Conservation (phyloP, 2,113 vertebrate genomes). For the Sceloporus tristichus region DNA sequence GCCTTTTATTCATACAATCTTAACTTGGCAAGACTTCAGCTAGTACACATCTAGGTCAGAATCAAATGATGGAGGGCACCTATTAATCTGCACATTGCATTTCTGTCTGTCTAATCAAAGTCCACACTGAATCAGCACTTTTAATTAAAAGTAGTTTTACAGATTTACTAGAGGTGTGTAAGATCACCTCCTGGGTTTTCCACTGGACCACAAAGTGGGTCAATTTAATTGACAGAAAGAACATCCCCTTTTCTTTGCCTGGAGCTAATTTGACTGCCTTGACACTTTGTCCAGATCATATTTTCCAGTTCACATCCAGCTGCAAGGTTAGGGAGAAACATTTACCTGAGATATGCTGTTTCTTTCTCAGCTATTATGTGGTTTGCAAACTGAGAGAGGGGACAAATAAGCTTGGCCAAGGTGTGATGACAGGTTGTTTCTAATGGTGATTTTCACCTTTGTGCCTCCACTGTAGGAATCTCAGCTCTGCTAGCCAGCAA, state of each 20-base stretch:
- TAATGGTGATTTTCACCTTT: accelerated
- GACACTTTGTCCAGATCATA: not conserved
- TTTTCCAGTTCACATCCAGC: not conserved
- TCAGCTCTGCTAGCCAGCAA: slow-evolving; percentile 94
- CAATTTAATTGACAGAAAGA: not conserved
- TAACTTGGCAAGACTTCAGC: not conserved
- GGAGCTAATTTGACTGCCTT: not conserved
- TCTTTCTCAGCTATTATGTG: not conserved
- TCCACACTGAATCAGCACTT: slow-evolving; percentile 5
- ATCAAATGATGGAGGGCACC: not conserved
- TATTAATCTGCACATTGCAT: not conserved
- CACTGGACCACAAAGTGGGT: not conserved
- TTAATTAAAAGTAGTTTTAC: not conserved
- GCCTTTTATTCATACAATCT: not conserved
- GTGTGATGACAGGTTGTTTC: not conserved
- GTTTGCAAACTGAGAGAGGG: not conserved
- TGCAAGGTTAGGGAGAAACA: not conserved
- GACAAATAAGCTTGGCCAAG: not conserved
- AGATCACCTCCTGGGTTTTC: not conserved
- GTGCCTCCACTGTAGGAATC: slow-evolving; percentile 78
- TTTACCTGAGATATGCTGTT: not conserved
- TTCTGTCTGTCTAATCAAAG: not conserved
- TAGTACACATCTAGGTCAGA: not conserved
- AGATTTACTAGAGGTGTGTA: not conserved
- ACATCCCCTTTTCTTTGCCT: not conserved